These are phyloP conservation scores for Myotis myotis DNA, from an alignment of 2,797 vertebrate genomes.

Conservation along the genomic window DNA sequence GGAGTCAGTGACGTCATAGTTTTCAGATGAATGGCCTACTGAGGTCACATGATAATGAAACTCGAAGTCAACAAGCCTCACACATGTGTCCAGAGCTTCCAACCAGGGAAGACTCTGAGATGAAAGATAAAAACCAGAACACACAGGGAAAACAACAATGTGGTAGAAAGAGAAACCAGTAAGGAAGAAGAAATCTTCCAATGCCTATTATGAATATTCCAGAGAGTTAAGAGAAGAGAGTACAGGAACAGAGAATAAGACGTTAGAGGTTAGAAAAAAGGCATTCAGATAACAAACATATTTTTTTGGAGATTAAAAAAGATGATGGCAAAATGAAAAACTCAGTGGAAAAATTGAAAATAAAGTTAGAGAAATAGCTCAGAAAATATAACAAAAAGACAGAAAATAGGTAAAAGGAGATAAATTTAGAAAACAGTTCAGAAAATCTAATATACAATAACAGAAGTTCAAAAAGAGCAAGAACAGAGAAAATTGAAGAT, in stretches of 20 bases:
- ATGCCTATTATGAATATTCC: neutral
- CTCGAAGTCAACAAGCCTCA: neutral
- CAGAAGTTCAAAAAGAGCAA: conserved; percentile 35
- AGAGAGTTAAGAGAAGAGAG: neutral
- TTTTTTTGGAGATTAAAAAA: neutral
- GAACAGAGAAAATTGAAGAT: conserved; percentile 44
- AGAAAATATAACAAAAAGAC: neutral
- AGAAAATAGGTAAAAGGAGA: neutral
- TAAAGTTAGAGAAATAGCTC: neutral
- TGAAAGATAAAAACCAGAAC: neutral
- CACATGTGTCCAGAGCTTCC: neutral
- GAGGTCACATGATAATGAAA: neutral
- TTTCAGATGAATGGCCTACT: neutral
- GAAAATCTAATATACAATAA: conserved; percentile 20
- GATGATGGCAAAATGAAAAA: neutral
- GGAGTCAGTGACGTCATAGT: neutral
- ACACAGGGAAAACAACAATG: neutral
- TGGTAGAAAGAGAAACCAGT: neutral
- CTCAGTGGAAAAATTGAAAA: neutral
- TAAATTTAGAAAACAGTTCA: conserved; percentile 43
- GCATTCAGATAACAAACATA: neutral
- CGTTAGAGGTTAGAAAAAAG: neutral
- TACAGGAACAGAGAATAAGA: neutral
- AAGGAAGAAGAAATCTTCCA: neutral
- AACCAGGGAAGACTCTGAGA: neutral